Evolutionary conservation across 2,888 invertebrate genomes (phyloP), one percentile per base, ranked within the genome.

Genomic region (Elaeidobius kamerunicus): DNA sequence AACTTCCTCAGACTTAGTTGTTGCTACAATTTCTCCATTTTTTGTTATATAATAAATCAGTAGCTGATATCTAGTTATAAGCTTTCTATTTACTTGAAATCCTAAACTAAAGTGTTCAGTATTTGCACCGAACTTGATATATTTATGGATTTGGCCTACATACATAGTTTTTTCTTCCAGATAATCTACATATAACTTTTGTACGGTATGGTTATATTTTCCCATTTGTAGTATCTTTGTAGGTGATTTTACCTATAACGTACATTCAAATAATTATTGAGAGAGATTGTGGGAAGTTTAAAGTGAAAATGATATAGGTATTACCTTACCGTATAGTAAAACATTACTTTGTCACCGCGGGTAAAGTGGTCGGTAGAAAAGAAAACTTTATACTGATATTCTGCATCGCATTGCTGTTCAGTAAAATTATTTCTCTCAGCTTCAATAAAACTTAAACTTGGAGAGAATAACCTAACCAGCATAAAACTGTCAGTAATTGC

Each of bases 1-100:
- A 1, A 81, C 73, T 16, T 75, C 69, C 51, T 82, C 73, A 27
- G 73, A 71, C 51, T 75, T 72, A 11, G 73, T 76, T 42, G 78
- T 75, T 1, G 81, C 78, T 0, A 83, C 76, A 0, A 76, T 73
- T 68, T 83, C 83, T 2, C 78, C 77, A 58, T 78, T 77, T 9
- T 70, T 65, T 5, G 61, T 59, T 9, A 80, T 72, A 61, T 80
- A 81, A 64, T 80, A 83, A 2, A 83, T 72, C 2, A 83, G 67
- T 19, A 79, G 59, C 60, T 77, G 71, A 11, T 76, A 75, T 9
- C 74, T 65, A 1, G 76, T 73, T 5, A 75, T 69, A 68, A 78
- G 74, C 58, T 71, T 72, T 28, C 73, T 72, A 7, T 75, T 73
- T 11, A 78, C 68, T 60, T 73, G 74, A 7, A 78, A 73, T 56